Evolutionary conservation across 2,113 vertebrate species (phyloP), one percentile per base, ranked within the genome.

Genomic region (Seriola aureovittata): DNA sequence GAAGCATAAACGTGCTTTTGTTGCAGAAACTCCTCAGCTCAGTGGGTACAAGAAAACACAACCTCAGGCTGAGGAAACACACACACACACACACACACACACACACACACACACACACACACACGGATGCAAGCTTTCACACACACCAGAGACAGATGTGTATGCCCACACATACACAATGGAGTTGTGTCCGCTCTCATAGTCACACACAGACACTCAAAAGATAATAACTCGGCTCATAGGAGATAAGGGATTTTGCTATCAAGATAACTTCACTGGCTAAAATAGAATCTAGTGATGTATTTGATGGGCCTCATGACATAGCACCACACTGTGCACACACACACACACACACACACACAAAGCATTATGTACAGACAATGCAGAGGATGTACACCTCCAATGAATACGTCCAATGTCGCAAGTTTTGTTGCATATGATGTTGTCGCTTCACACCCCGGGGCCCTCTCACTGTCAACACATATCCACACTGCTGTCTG

Each of bases 21-120:
- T 91, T 90, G 91, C 90, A 90, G 58, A 91, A 91, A 90, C 80
- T 85, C 71, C 38, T 86, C 82, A 85, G 85, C 84, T 89, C 75
- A 80, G 63, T 77, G 81, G 77, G 42, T 62, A 75, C 77, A 73
- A 64, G 50, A 75, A 86, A 86, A 83, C 77, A 71, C 75, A 81
- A 85, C 85, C 75, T 85, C 72, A 75, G 82, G 68, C 82, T 58
- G 52, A 40, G 32, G 52, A 55, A 60, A 71, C 60, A 59, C 64
- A 58, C 17, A 17, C 38, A 55, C 52, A 36, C 69, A n/a, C n/a
- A n/a, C n/a, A n/a, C n/a, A n/a, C n/a, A n/a, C n/a, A n/a, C n/a
- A n/a, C n/a, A 71, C 62, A 64, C 68, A 38, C 48, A 38, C n/a
- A 42, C 74, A 59, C 48, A 48, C 34, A 25, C 62, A 66, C 19